A percentile compares a stretch with the other conserved stretches of the same genome.
These are phyloP conservation scores for Crossaster papposus DNA, from an alignment of 53 echinoderm and acorn worm genomes.

Conservation along the genomic window DNA sequence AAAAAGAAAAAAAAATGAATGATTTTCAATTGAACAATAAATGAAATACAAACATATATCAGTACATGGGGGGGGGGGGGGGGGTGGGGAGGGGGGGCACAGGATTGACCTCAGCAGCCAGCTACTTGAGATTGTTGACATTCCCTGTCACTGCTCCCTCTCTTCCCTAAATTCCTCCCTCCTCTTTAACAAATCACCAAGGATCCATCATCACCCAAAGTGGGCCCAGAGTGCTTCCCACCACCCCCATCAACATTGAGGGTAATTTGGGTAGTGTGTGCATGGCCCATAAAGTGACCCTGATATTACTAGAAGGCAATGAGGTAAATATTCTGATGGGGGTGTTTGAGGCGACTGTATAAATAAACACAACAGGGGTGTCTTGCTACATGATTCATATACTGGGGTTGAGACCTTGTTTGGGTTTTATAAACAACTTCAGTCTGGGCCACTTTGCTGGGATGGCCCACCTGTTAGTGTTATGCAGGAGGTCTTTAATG, in stretches of 20 bases:
- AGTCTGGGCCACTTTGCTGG: slow-evolving; percentile 5
- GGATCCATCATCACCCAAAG: slow-evolving; percentile 52
- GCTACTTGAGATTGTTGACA: slow-evolving; percentile 44
- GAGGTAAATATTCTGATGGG: background rate
- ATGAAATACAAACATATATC: background rate
- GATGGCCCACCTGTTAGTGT: slow-evolving; percentile 10
- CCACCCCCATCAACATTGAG: background rate
- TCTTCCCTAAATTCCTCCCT: slow-evolving; percentile 20
- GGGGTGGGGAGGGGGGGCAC: too few relatives aligned
- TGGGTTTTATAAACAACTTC: slow-evolving; percentile 12
- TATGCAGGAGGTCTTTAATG: background rate
- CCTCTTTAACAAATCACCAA: slow-evolving; percentile 7
- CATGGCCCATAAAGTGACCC: slow-evolving; percentile 43
- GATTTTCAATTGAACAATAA: background rate
- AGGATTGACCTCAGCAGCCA: slow-evolving; percentile 38
- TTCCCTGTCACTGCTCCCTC: slow-evolving; percentile 41
- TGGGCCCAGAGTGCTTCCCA: slow-evolving; percentile 13
- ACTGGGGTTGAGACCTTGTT: slow-evolving; percentile 18
- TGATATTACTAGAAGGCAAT: background rate
- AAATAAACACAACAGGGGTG: slow-evolving; percentile 44
- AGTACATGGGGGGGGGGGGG: too few relatives aligned
- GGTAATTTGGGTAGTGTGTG: slow-evolving; percentile 19
- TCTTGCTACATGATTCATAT: background rate
- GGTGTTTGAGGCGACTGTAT: slow-evolving; percentile 11
- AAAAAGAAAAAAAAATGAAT: background rate